Percentiles rank a stretch among this genome's conserved stretches.
Evolutionary conservation across 1,140 invertebrate genomes (phyloP).

Genomic region (Euborellia annulipes): DNA sequence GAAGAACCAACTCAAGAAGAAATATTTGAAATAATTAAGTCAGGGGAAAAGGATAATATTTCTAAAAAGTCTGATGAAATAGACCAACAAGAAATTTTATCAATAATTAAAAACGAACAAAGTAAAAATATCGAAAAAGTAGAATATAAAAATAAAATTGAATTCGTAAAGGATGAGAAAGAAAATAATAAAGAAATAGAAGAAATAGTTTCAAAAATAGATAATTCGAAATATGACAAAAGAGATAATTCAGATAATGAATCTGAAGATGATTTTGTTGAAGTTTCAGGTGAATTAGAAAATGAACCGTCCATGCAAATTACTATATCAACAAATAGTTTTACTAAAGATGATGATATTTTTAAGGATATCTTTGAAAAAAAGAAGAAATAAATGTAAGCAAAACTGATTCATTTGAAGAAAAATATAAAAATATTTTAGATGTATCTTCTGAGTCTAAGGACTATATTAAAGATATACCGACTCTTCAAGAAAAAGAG

Average conservation of each 20-base stretch:
- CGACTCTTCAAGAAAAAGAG: too few relatives aligned
- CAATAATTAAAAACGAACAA: slow-evolving; percentile 26
- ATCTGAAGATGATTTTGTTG: slow-evolving; percentile 36
- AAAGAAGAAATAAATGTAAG: slow-evolving; percentile 6
- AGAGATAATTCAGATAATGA: slow-evolving; percentile 19
- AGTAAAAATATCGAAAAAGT: slow-evolving; percentile 18
- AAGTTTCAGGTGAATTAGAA: slow-evolving; percentile 28
- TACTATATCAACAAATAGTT: slow-evolving; percentile 12
- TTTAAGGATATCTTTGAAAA: slow-evolving; percentile 26
- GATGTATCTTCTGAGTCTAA: too few relatives aligned
- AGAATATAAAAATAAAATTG: too few relatives aligned
- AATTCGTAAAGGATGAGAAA: slow-evolving; percentile 19
- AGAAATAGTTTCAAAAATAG: slow-evolving; percentile 11
- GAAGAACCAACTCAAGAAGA: too few relatives aligned
- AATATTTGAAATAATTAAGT: neutral
- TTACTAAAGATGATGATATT: slow-evolving; percentile 21
- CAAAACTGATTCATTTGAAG: neutral
- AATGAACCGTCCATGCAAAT: slow-evolving; percentile 14
- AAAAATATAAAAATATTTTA: too few relatives aligned
- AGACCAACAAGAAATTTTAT: neutral
- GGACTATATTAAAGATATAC: too few relatives aligned
- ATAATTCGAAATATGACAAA: slow-evolving; percentile 19
- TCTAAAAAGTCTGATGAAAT: neutral
- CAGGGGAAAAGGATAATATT: slow-evolving; percentile 4
- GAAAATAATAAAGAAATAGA: slow-evolving; percentile 19